Evolutionary conservation across 2,797 vertebrate species (phyloP).

Genomic region (Scyliorhinus canicula): DNA sequence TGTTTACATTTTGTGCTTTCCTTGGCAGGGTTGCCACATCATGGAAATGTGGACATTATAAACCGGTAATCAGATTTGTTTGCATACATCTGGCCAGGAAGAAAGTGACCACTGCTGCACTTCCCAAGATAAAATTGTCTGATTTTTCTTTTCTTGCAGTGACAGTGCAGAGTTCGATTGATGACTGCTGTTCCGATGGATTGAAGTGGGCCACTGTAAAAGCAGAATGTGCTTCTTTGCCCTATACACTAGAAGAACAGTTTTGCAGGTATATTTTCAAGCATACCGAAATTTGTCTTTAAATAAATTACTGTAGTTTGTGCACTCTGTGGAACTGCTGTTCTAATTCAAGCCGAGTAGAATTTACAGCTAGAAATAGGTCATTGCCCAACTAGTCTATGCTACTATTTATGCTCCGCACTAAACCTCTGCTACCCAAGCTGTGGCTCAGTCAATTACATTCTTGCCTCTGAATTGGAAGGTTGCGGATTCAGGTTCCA

Average conservation of each 20-base stretch:
- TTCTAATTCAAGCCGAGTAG: not conserved
- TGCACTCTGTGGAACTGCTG: not conserved
- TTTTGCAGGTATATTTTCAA: constrained; percentile 74
- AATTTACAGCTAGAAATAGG: not conserved
- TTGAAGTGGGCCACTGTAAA: constrained; percentile 63
- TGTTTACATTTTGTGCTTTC: not conserved
- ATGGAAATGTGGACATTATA: not conserved
- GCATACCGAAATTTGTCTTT: not conserved
- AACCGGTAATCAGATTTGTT: not conserved
- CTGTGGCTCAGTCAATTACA: not conserved
- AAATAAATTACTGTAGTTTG: not conserved
- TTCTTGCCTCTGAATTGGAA: not conserved
- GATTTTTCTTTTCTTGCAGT: constrained; percentile 46
- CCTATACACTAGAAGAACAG: constrained; percentile 61
- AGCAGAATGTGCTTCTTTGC: constrained; percentile 67
- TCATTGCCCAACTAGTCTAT: not conserved
- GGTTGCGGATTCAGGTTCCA: not conserved
- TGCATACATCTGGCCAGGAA: not conserved
- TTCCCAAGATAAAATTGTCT: not conserved
- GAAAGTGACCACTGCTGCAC: not conserved
- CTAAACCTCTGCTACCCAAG: not conserved
- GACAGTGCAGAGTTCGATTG: constrained; percentile 58
- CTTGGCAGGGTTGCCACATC: not conserved
- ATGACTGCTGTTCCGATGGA: constrained; percentile 80
- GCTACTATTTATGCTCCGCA: not conserved